Conservation (phyloP, 2,888 invertebrate species). For the Timandra comae region DNA sequence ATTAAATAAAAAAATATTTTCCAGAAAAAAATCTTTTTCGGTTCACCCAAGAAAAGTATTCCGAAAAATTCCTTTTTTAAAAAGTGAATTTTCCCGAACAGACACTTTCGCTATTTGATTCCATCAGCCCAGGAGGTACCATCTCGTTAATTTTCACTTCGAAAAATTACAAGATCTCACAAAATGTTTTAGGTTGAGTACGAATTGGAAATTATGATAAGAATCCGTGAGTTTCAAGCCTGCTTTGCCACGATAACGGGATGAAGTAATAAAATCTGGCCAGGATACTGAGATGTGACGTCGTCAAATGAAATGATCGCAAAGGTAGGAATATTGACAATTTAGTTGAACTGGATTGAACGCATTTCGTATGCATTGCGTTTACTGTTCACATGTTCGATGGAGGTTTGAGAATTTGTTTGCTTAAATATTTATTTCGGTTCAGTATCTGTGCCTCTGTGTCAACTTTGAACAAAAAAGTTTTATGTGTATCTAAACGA, state of each 20-base stretch:
- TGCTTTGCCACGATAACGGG: conserved; percentile 36
- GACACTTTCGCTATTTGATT: no score
- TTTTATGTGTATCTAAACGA: no score
- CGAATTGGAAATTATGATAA: conserved; percentile 28
- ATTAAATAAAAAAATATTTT: no score
- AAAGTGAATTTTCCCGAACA: no score
- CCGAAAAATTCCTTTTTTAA: no score
- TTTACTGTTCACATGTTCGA: conserved; percentile 3
- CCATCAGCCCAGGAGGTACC: no score
- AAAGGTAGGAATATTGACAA: conserved; percentile 13
- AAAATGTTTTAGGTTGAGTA: conserved; percentile 16
- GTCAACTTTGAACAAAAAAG: no score
- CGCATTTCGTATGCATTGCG: conserved; percentile 3
- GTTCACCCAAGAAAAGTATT: no score
- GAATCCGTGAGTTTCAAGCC: conserved; percentile 30
- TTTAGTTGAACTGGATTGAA: conserved; percentile 11
- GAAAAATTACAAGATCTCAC: conserved; percentile 6
- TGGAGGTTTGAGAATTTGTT: conserved; percentile 3
- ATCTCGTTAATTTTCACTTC: conserved; percentile 1
- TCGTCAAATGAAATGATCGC: conserved; percentile 16
- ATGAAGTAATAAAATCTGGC: conserved; percentile 43
- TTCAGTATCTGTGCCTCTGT: no score
- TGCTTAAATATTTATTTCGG: conserved; percentile 1
- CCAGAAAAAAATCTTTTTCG: no score
- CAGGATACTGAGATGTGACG: conserved; percentile 8